Evolutionary conservation across 2,113 vertebrate species (phyloP), one percentile per base, ranked within the genome.

Genomic region (Alces alces): DNA sequence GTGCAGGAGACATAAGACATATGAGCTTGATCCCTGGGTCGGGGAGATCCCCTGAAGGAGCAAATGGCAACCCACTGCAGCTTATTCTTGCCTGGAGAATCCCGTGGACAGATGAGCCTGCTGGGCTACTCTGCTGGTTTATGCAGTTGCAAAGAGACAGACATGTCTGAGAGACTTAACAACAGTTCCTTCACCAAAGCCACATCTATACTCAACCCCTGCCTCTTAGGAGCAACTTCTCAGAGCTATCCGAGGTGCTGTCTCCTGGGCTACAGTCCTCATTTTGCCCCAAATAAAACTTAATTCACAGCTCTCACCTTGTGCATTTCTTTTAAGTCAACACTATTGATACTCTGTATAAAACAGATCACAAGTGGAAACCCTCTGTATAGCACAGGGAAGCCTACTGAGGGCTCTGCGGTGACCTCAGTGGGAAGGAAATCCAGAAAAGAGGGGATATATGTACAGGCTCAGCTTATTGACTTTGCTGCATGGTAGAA

Each of bases 141-240:
- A 4, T n/a, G 61, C 33, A n/a, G 8, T n/a, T 19, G 61, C 16
- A 10, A 66, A 66, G 61, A 66, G 61, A 2, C 61, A n/a, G 61
- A 19, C 33, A 5, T 0, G 33, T 19, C 16, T 2, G 33, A 19
- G 7, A 17, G 61, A 64, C 33, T 19, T n/a, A n/a, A 17, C 33
- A 9, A 9, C 7, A 66, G 33, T 33, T 66, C 7, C 61, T n/a
- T n/a, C 61, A 66, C 7, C 61, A 66, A 17, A 66, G 9, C n/a
- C 61, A n/a, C 33, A 16, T 19, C 33, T 4, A 17, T 3, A 8
- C 2, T 50, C 1, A 0, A 4, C 16, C 16, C 7, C 33, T 66
- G 61, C 61, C 33, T 10, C 64, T 66, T 4, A 17, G 16, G 33
- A 66, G 4, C 33, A 10, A n/a, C 64, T 66, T 8, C 33, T 66